These are phyloP conservation scores for Pleuronectes platessa DNA, from an alignment of 2,113 vertebrate species.

Conservation along the genomic window DNA sequence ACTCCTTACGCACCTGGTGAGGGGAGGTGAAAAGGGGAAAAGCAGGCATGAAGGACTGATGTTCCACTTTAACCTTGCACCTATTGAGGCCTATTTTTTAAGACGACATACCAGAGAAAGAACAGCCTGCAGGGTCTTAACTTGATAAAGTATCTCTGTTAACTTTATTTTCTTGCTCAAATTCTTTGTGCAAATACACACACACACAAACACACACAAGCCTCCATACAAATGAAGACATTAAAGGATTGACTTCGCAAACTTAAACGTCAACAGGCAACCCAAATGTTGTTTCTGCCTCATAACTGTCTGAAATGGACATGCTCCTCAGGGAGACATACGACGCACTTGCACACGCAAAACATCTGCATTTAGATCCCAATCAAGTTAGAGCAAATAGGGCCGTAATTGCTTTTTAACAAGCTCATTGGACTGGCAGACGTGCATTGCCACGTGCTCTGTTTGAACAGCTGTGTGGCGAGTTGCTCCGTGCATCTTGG, in stretches of 20 bases:
- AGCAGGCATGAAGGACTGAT: neutral
- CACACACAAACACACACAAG: constrained; percentile 5
- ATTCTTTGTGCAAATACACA: constrained; percentile 25
- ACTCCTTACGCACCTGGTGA: constrained; percentile 95
- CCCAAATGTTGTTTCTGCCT: constrained; percentile 44
- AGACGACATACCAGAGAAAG: neutral
- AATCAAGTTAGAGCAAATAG: constrained; percentile 82
- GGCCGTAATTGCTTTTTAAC: constrained; percentile 84
- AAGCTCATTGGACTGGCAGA: constrained; percentile 77
- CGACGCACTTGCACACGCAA: constrained; percentile 66
- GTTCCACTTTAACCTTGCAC: constrained; percentile 2
- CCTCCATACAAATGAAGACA: constrained; percentile 43
- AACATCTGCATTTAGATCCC: constrained; percentile 81
- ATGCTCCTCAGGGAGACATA: constrained; percentile 52
- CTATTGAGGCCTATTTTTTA: constrained; percentile 12
- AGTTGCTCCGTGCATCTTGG: constrained; percentile 71
- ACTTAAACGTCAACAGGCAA: constrained; percentile 45
- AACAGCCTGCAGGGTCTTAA: constrained; percentile 3
- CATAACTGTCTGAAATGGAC: constrained; percentile 55
- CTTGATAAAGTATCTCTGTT: constrained; percentile 16
- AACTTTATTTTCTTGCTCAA: constrained; percentile 21
- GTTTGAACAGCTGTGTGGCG: constrained; percentile 82
- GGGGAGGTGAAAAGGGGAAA: neutral
- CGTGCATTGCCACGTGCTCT: constrained; percentile 71
- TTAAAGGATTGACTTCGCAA: constrained; percentile 66